These are phyloP conservation scores for Neosilurus mollespiculum DNA, from an alignment of 2,797 vertebrate genomes.

Conservation along the genomic window DNA sequence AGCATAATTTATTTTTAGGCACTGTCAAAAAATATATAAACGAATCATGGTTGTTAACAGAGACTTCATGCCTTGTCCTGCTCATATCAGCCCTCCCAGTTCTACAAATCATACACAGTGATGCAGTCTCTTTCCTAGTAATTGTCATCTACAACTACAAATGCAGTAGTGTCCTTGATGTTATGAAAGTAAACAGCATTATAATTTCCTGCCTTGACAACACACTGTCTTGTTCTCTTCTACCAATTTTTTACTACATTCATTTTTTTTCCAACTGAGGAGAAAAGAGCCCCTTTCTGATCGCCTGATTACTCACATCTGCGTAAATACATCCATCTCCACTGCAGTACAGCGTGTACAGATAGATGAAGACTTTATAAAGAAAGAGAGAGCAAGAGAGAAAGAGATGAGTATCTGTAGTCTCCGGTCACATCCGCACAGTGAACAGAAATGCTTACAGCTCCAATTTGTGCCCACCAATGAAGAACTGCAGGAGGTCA, in stretches of 20 bases:
- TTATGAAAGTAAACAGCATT: constrained; percentile 35
- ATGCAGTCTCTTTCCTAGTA: constrained; percentile 8
- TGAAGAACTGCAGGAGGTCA: constrained; percentile 3
- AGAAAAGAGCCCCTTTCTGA: not conserved
- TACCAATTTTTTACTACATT: not conserved
- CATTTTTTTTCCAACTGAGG: not conserved
- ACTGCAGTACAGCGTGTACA: constrained; percentile 25
- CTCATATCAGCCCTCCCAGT: no score
- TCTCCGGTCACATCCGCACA: not conserved
- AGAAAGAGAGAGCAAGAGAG: constrained; percentile 5
- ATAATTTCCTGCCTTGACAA: not conserved
- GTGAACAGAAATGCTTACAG: constrained; percentile 14
- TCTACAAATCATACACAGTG: no score
- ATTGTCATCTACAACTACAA: constrained; percentile 11
- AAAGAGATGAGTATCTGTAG: constrained; percentile 21
- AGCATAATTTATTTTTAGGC: not conserved
- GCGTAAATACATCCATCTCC: constrained; percentile 41
- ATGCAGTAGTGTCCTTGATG: constrained; percentile 11
- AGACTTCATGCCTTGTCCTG: no score
- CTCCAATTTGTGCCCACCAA: constrained; percentile 18
- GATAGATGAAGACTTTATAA: constrained; percentile 25
- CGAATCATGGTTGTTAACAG: not conserved
- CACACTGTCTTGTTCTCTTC: not conserved
- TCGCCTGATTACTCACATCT: constrained; percentile 4
- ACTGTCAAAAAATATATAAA: not conserved